phyloP scores from a whole-genome alignment of 2,113 vertebrate genomes.

The Cynopterus brachyotis region DNA sequence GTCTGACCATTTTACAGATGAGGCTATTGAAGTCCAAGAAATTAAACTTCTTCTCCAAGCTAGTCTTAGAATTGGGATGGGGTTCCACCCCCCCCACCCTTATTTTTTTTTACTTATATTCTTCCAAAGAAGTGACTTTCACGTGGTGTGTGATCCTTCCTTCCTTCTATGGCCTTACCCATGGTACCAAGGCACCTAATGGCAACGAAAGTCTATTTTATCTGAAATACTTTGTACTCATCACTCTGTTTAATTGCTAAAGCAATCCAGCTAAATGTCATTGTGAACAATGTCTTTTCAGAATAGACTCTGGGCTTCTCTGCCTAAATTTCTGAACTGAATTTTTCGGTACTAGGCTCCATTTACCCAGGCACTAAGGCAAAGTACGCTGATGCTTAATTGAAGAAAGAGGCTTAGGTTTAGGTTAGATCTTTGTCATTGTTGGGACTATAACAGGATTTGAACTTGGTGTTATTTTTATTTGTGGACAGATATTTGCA shows the following conservation, averaged over 20 bases:
- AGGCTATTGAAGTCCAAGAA: not conserved
- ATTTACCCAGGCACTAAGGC: not conserved
- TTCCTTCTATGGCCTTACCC: not conserved
- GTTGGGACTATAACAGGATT: not conserved
- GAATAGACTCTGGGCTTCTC: not conserved
- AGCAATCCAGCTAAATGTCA: not conserved
- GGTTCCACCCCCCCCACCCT: no score
- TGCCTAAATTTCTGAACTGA: not conserved
- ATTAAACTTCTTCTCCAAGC: not conserved
- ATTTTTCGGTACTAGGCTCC: not conserved
- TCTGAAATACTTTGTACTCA: not conserved
- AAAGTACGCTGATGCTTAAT: not conserved
- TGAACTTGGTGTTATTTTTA: not conserved
- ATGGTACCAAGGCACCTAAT: not conserved
- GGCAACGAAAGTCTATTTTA: not conserved
- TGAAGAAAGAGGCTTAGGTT: not conserved
- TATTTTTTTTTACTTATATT: not conserved
- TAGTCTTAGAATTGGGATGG: not conserved
- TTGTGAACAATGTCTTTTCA: not conserved
- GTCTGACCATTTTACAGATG: not conserved
- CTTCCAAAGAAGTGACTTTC: not conserved
- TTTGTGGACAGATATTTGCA: not conserved
- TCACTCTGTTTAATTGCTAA: not conserved
- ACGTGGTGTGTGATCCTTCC: fast-evolving
- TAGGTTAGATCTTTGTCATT: not conserved